Base-by-base conservation (phyloP, 2,797 vertebrate genomes). In the Antrozous pallidus region DNA sequence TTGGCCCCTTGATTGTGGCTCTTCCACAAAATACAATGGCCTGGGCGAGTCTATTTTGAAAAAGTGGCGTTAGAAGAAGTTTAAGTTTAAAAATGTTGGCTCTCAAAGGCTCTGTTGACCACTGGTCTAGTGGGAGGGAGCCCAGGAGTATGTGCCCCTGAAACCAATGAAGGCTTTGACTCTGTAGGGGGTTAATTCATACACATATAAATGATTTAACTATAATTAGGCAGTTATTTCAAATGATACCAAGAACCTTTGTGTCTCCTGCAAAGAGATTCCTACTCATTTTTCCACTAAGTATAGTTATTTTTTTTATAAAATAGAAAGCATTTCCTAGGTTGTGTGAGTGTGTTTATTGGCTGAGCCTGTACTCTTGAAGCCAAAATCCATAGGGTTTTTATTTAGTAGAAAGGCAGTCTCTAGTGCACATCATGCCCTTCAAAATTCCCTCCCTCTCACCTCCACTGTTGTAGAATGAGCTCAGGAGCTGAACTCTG, bases 321-420 rank as follows among this genome's bases (percentile, higher is more conserved):
- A 94, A 97, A 75, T 83, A 33, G n/a, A 77, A 90, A 94, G 33
- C n/a, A 17, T 94, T 88, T 90, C 70, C 38, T 47, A 83, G 49
- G 77, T 88, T 61, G 42, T 95, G 33, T 58, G 45, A 31, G 33
- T 70, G 4, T 83, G 20, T 86, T 84, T 12, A 20, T 51, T 92
- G 69, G 58, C 54, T 45, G 81, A 88, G 45, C 22, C 36, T 69
- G 1, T 67, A 10, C 24, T 84, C 38, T 73, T 90, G 47, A 77
- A 70, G 45, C 36, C 5, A 3, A 63, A 49, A 78, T 74, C 28
- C 1, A 38, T 71, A 54, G 67, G 49, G 65, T 84, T 90, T 95
- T 85, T 69, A 82, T 90, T 93, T 90, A 85, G 40, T 69, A n/a
- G 61, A 56, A 14, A 94, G 33, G 36, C 82, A 67, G 14, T 49